These are phyloP conservation scores for Heliconius ismenius DNA, from an alignment of 2,888 invertebrate genomes.

Conservation along the genomic window DNA sequence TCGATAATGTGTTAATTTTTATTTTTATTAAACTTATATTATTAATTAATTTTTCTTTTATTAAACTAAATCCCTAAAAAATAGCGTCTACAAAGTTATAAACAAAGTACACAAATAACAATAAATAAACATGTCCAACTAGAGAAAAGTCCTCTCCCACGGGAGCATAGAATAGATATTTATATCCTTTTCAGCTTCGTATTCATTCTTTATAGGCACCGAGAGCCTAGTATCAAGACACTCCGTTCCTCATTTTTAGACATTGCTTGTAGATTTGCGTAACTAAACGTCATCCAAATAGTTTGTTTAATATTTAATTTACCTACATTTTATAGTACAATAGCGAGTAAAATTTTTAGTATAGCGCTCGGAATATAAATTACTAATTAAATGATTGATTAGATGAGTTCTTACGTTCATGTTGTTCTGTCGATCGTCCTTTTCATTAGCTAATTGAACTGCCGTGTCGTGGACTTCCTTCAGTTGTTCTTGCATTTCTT, in stretches of 20 bases:
- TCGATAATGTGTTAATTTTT: background rate
- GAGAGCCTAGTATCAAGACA: background rate
- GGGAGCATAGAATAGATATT: no score
- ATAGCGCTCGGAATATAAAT: no score
- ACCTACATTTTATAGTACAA: background rate
- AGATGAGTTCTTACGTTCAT: conserved; percentile 74
- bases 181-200: background rate
- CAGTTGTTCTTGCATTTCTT: conserved; percentile 69
- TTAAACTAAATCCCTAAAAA: background rate
- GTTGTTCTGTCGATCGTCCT: conserved; percentile 77
- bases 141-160: background rate
- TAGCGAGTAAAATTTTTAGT: no score
- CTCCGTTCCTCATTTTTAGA: background rate
- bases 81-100: background rate
- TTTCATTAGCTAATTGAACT: conserved; percentile 78
- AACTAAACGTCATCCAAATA: background rate
- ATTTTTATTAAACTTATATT: background rate
- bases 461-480: conserved; percentile 69
- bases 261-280: background rate
- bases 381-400: background rate
- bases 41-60: background rate
- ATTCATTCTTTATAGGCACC: background rate
- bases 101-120: background rate
- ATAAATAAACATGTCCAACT: conserved; percentile 4
- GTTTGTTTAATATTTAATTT: background rate